A percentile compares a stretch with the other conserved stretches of the same genome.
phyloP scores from a whole-genome alignment of 2,797 vertebrate species.

The Liparis tanakae region DNA sequence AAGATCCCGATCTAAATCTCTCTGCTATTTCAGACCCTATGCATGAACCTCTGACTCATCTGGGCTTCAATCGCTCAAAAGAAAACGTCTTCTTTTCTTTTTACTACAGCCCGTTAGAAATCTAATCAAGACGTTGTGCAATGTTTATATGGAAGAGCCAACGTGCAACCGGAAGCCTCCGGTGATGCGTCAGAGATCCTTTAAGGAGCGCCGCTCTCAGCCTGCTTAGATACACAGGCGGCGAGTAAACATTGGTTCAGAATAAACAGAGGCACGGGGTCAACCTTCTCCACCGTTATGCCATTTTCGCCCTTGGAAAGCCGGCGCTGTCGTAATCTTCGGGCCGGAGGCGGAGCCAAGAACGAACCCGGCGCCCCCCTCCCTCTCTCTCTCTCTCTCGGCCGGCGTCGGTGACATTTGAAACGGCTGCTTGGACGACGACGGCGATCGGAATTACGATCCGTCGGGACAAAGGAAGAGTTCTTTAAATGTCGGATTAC shows the following conservation, averaged over 20 bases:
- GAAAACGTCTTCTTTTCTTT: background rate
- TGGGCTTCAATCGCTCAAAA: slow-evolving; percentile 18
- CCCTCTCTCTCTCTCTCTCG: slow-evolving; percentile 15
- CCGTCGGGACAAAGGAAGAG: slow-evolving; percentile 38
- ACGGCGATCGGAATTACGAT: slow-evolving; percentile 28
- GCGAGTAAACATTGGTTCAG: slow-evolving; percentile 49
- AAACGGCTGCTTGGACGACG: slow-evolving; percentile 39
- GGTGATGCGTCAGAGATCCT: slow-evolving; percentile 18
- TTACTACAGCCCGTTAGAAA: background rate
- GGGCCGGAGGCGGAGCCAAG: slow-evolving; percentile 31
- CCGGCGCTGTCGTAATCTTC: slow-evolving; percentile 21
- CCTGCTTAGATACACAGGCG: slow-evolving; percentile 47
- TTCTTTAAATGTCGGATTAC: slow-evolving; percentile 62
- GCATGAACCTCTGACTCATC: slow-evolving; percentile 36
- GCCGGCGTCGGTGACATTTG: slow-evolving; percentile 53
- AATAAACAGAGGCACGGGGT: slow-evolving; percentile 48
- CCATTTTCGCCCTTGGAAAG: slow-evolving; percentile 43
- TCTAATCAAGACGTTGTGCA: background rate
- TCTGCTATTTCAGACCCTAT: slow-evolving; percentile 18
- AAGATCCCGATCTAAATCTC: slow-evolving; percentile 69
- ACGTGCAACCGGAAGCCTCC: slow-evolving; percentile 31
- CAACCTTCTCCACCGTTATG: slow-evolving; percentile 25
- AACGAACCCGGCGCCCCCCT: slow-evolving; percentile 28
- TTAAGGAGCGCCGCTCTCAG: slow-evolving; percentile 27
- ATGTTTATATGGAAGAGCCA: slow-evolving; percentile 26